A percentile compares a stretch with the other conserved stretches of the same genome.
These are phyloP conservation scores for Herpetotheres cachinnans DNA, from an alignment of 2,113 vertebrate genomes.

Conservation along the genomic window DNA sequence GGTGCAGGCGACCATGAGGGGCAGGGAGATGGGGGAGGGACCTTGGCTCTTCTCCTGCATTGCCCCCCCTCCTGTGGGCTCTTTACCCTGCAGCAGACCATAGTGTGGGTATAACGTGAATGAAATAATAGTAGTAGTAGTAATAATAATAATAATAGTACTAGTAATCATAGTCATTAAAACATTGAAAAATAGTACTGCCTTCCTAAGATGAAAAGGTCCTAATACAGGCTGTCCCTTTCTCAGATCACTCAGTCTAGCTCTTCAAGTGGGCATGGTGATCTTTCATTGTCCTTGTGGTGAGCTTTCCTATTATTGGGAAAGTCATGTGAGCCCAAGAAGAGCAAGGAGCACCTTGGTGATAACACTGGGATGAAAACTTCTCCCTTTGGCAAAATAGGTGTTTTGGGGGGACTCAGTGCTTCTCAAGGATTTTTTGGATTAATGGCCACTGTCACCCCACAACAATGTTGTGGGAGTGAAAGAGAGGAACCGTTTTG, in stretches of 20 bases:
- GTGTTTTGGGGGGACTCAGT: neutral
- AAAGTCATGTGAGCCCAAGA: neutral
- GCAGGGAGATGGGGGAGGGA: neutral
- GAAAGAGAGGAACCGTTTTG: neutral
- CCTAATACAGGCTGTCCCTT: neutral
- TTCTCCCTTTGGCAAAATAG: neutral
- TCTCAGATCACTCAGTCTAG: neutral
- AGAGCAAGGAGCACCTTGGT: neutral
- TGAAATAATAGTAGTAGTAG: neutral
- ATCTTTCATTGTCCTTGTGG: neutral
- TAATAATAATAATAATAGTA: neutral
- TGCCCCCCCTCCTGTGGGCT: neutral
- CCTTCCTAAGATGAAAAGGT: neutral
- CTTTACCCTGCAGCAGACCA: neutral
- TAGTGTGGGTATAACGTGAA: neutral
- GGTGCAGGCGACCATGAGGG: accelerated
- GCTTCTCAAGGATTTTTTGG: neutral
- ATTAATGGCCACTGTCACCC: neutral
- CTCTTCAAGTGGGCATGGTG: neutral
- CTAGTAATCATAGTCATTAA: neutral
- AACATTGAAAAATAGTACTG: neutral
- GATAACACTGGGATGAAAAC: neutral
- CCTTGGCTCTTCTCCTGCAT: neutral
- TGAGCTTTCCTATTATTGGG: neutral
- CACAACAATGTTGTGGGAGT: neutral